phyloP scores from a whole-genome alignment of 1,140 invertebrate species.

The Drosophila lowei region DNA sequence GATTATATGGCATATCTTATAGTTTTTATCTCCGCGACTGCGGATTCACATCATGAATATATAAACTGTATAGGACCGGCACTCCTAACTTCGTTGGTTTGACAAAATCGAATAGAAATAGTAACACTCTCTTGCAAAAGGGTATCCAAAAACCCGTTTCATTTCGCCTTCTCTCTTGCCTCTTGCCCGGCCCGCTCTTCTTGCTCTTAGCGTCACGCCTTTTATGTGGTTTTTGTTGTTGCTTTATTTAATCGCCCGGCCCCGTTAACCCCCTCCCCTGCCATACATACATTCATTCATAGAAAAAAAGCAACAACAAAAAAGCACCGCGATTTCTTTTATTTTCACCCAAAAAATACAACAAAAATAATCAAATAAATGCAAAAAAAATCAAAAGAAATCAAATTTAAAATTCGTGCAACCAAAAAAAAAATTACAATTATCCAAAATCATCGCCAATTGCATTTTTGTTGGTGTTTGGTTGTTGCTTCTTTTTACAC shows the following conservation, averaged over 20 bases:
- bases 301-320: slow-evolving; percentile 21
- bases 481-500: slow-evolving; percentile 1
- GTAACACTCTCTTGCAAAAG: too few species aligned
- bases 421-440: slow-evolving; percentile 31
- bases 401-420: slow-evolving; percentile 46
- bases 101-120: too few species aligned
- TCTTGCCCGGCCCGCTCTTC: too few species aligned
- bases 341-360: slow-evolving; percentile 33
- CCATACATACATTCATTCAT: slow-evolving; percentile 50
- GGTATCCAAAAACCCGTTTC: too few species aligned
- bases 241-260: background rate
- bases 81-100: too few species aligned
- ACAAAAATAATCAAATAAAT: slow-evolving; percentile 14
- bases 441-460: slow-evolving; percentile 37
- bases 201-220: too few species aligned
- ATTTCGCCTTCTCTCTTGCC: too few species aligned
- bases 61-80: too few species aligned
- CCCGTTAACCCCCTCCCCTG: slow-evolving; percentile 31
- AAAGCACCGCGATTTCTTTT: slow-evolving; percentile 36
- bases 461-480: slow-evolving; percentile 4
- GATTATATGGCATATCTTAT: too few species aligned
- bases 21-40: too few species aligned
- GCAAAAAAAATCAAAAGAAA: slow-evolving; percentile 36
- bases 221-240: too few species aligned
- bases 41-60: too few species aligned